A percentile compares a stretch with the other conserved stretches of the same genome.
These are phyloP conservation scores for Montipora sp. DNA, from an alignment of 64 coral and sea anemone genomes.

Conservation along the genomic window DNA sequence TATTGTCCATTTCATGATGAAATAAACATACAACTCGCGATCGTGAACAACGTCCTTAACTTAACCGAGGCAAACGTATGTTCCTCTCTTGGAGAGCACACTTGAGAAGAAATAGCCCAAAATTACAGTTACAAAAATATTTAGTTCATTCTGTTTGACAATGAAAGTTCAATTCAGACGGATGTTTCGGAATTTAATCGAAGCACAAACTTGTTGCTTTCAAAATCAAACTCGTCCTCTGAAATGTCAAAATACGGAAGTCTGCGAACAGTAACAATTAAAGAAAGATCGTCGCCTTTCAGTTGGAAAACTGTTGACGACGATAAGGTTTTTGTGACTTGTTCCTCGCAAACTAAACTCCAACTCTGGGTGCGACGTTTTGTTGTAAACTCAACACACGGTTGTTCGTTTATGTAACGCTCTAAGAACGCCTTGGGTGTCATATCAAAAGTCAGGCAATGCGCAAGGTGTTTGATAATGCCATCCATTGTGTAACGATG, in stretches of 20 bases:
- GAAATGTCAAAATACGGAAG: constrained; percentile 83
- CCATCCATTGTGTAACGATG: constrained; percentile 97
- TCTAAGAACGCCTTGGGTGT: constrained; percentile 96
- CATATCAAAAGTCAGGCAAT: constrained; percentile 98
- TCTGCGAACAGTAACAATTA: constrained; percentile 88
- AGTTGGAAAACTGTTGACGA: constrained; percentile 97
- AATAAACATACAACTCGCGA: constrained; percentile 9
- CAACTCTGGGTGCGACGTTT: constrained; percentile 74
- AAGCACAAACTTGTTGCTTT: constrained; percentile 97
- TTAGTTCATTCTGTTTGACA: background rate
- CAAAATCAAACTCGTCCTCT: constrained; percentile 97
- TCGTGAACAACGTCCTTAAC: constrained; percentile 11
- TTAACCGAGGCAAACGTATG: background rate
- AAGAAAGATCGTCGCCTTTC: constrained; percentile 81
- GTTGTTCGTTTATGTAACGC: constrained; percentile 94
- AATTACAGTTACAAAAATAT: constrained; percentile 19
- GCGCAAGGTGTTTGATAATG: constrained; percentile 97
- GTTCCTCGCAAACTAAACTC: constrained; percentile 99
- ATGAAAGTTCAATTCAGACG: constrained; percentile 42
- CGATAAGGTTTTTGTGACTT: constrained; percentile 87
- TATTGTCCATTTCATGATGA: constrained; percentile 24
- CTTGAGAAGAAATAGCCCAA: background rate
- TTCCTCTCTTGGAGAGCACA: constrained; percentile 49
- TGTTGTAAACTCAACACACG: constrained; percentile 81
- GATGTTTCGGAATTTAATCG: constrained; percentile 97